Conservation (phyloP, 2,888 invertebrate genomes). For the Lacanobia oleracea region DNA sequence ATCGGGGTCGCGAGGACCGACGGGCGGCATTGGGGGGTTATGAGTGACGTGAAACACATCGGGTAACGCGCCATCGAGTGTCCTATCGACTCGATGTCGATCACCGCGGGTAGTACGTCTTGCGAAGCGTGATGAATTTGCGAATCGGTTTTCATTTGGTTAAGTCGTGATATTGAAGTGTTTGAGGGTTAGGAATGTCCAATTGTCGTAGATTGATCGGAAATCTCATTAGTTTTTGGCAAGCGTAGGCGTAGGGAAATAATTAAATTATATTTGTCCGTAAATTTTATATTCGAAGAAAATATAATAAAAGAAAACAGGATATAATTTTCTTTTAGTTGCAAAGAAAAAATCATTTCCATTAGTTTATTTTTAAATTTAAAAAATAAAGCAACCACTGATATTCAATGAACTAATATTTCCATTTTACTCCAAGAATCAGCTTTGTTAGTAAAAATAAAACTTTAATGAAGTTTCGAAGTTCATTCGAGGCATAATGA, state of each 20-base stretch:
- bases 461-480: neutral
- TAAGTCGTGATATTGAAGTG: neutral
- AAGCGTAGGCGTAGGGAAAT: neutral
- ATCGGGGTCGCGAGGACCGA: conserved; percentile 58
- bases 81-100: conserved; percentile 56
- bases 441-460: neutral
- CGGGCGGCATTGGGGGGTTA: conserved; percentile 43
- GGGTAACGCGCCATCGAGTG: conserved; percentile 51
- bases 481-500: conserved; percentile 2
- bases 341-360: neutral
- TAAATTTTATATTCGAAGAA: neutral
- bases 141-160: conserved; percentile 44
- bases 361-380: neutral
- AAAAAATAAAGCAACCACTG: conserved; percentile 5
- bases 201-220: neutral
- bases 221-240: neutral
- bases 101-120: conserved; percentile 42
- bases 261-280: too few relatives aligned
- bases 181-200: neutral
- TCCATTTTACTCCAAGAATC: neutral
- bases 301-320: neutral
- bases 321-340: neutral
- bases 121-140: conserved; percentile 39
- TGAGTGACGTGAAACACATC: conserved; percentile 61
- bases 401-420: conserved; percentile 25